Base-by-base conservation (phyloP, 2,113 vertebrate genomes). In the Sinocyclocheilus anshuiensis region DNA sequence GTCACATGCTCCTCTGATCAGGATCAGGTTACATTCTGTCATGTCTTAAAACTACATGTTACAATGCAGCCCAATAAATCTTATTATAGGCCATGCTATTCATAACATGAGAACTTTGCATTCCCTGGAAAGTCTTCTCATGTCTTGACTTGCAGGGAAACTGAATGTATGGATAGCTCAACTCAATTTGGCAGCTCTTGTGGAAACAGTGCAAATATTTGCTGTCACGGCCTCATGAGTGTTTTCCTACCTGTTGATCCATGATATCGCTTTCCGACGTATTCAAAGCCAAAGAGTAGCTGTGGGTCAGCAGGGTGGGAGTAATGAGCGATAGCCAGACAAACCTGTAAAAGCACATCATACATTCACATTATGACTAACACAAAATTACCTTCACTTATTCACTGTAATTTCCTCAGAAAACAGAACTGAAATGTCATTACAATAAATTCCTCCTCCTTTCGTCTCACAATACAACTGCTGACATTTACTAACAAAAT, bases 201-300 rank as follows among this genome's bases (percentile, higher is more conserved):
- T 50, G 26, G 42, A 53, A 50, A 48, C 78, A 42, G 12, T 1
- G 3, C 2, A 9, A 78, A 15, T 8, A 84, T 42, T 63, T 42
- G 74, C 4, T 11, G 65, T 26, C 33, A 42, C 18, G 20, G 59
- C 42, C 22, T 42, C 77, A 57, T 53, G 22, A 81, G 81, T 71
- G 22, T 85, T 74, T 67, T 71, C 36, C 39, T 95, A 99, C 98
- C 97, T 96, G 96, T 94, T 76, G 86, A 92, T 93, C 96, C 95
- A 91, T 97, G 95, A 93, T 97, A 98, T 84, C 95, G 95, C 88
- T 96, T 94, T 77, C 96, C 96, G 89, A 97, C 96, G 90, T 97
- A 99, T 92, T 99, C 98, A 93, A 99, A 99, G 9, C 98, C 98
- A 94, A 99, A 99, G 83, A 99, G 95, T 84, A 99, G 96, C 90